phyloP scores from a whole-genome alignment of 2,888 invertebrate genomes.

The Lasioglossum lativentre region DNA sequence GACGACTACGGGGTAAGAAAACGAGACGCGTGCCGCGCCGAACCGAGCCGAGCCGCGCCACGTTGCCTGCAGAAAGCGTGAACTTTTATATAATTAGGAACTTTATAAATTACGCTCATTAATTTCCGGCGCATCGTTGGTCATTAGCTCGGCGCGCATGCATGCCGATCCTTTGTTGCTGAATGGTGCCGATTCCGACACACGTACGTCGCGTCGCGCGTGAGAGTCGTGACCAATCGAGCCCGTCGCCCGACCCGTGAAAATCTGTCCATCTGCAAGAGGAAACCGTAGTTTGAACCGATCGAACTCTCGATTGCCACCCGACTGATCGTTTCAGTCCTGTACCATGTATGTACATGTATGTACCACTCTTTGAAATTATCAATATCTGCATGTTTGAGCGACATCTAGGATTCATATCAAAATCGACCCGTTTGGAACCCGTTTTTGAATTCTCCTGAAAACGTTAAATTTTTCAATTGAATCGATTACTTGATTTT shows the following conservation, averaged over 20 bases:
- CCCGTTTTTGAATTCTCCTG: not conserved
- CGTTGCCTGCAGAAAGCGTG: conserved; percentile 73
- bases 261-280: conserved; percentile 43
- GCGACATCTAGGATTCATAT: no score
- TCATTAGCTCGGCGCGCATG: conserved; percentile 65
- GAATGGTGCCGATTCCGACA: conserved; percentile 66
- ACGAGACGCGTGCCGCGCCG: conserved; percentile 59
- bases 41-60: not conserved
- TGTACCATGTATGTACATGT: no score
- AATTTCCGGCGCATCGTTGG: conserved; percentile 56
- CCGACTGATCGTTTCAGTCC: no score
- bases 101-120: conserved; percentile 73
- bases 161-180: conserved; percentile 66
- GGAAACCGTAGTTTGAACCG: conserved; percentile 21
- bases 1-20: conserved; percentile 4
- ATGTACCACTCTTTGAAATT: no score
- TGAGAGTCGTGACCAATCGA: conserved; percentile 38
- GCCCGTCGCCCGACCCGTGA: conserved; percentile 24
- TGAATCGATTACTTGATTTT: not conserved
- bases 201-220: conserved; percentile 8
- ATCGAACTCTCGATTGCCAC: not conserved
- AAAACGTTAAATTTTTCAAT: not conserved
- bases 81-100: conserved; percentile 76
- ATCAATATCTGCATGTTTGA: no score
- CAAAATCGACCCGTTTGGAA: not conserved